phyloP scores from a whole-genome alignment of 53 echinoderm and acorn worm genomes.

The Henricia sp. region DNA sequence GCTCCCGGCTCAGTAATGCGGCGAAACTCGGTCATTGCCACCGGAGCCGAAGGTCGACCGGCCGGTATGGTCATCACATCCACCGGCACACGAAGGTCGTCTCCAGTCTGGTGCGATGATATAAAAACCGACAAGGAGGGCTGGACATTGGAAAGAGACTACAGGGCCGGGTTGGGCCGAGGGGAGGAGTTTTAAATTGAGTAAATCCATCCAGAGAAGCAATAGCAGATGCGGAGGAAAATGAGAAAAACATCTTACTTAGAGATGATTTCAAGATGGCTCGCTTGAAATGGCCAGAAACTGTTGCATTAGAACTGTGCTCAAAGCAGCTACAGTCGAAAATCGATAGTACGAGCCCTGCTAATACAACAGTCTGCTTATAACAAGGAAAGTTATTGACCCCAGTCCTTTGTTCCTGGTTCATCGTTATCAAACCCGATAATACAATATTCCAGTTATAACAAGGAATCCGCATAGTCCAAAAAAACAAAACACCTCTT shows the following conservation, averaged over 20 bases:
- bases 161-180: not conserved
- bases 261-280: slow-evolving; percentile 1
- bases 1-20: slow-evolving; percentile 28
- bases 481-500: too few relatives aligned
- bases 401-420: too few relatives aligned
- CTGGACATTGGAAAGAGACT: not conserved
- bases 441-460: too few relatives aligned
- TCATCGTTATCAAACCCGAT: too few relatives aligned
- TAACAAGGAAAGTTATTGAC: too few relatives aligned
- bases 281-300: too few relatives aligned
- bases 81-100: not conserved
- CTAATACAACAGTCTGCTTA: too few relatives aligned
- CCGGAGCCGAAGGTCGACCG: slow-evolving; percentile 38
- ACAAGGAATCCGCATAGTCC: too few relatives aligned
- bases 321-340: too few relatives aligned
- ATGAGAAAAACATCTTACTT: not conserved
- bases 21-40: slow-evolving; percentile 45
- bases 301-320: too few relatives aligned
- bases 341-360: too few relatives aligned
- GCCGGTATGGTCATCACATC: slow-evolving; percentile 18
- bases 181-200: slow-evolving; percentile 33
- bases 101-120: slow-evolving; percentile 3
- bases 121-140: not conserved
- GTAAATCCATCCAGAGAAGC: not conserved
- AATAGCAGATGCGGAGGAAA: not conserved